These are phyloP conservation scores for Drosophila yakuba DNA, from an alignment of 1,140 invertebrate species.

Conservation along the genomic window DNA sequence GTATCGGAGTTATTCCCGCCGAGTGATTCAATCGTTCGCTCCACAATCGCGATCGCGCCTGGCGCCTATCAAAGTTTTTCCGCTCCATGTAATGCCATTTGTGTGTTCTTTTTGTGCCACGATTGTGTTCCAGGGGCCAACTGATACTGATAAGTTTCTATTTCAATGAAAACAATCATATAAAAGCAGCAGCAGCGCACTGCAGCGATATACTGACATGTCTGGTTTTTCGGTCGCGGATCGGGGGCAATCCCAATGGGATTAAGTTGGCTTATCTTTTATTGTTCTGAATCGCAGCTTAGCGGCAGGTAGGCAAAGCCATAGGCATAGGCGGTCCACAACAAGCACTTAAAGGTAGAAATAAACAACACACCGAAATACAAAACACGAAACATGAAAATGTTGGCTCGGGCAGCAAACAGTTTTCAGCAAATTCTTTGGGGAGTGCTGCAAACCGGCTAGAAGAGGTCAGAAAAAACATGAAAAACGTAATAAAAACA, in stretches of 20 bases:
- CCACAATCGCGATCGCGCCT: constrained; percentile 14
- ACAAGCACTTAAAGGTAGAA: constrained; percentile 21
- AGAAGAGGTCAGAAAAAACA: background rate
- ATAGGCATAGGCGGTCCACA: background rate
- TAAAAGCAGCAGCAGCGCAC: no score
- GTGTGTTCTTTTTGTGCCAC: constrained; percentile 17
- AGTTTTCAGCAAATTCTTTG: constrained; percentile 32
- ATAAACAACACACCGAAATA: background rate
- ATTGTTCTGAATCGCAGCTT: constrained; percentile 27
- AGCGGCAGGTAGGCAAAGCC: constrained; percentile 14
- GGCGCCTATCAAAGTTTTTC: constrained; percentile 34
- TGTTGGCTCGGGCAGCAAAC: constrained; percentile 19
- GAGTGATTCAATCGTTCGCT: constrained; percentile 23
- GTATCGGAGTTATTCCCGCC: constrained; percentile 25
- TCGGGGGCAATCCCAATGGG: constrained; percentile 27
- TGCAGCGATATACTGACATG: constrained; percentile 6
- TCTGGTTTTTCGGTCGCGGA: constrained; percentile 17
- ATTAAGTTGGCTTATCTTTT: constrained; percentile 36
- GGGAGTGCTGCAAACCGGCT: constrained; percentile 25
- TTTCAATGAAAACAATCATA: constrained; percentile 13
- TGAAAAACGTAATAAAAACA: background rate
- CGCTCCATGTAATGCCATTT: constrained; percentile 33
- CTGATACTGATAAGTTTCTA: constrained; percentile 30
- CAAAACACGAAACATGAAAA: constrained; percentile 15
- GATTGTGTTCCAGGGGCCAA: constrained; percentile 22